Conservation (phyloP, 1,140 invertebrate genomes). For the Drosophila tani region DNA sequence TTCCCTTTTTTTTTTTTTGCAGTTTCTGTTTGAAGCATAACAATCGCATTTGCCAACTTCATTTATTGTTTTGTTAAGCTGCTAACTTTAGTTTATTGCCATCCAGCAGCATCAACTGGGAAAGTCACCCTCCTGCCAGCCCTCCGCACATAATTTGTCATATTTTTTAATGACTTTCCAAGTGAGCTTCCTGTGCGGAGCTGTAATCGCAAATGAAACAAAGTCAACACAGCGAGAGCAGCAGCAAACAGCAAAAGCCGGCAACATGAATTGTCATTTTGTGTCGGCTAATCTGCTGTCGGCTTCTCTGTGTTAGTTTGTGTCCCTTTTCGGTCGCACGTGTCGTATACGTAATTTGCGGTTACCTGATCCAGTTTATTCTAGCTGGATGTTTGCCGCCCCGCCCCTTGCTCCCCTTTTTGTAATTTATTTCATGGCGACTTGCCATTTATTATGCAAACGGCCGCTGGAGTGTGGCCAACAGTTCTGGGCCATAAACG, state of each 20-base stretch:
- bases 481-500: slow-evolving; percentile 65
- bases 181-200: slow-evolving; percentile 59
- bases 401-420: slow-evolving; percentile 3
- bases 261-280: slow-evolving; percentile 46
- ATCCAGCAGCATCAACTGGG: slow-evolving; percentile 38
- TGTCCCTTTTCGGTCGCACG: slow-evolving; percentile 39
- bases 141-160: slow-evolving; percentile 74
- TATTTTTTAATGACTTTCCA: slow-evolving; percentile 81
- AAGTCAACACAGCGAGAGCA: slow-evolving; percentile 40
- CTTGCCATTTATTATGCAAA: slow-evolving; percentile 78
- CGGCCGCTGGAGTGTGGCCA: slow-evolving; percentile 55
- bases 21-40: slow-evolving; percentile 57
- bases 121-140: slow-evolving; percentile 23
- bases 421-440: slow-evolving; percentile 68
- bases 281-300: slow-evolving; percentile 69
- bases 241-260: slow-evolving; percentile 1
- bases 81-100: slow-evolving; percentile 82
- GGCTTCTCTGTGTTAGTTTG: slow-evolving; percentile 21
- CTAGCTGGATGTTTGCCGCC: slow-evolving; percentile 14
- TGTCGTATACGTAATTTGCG: slow-evolving; percentile 70
- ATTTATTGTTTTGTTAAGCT: slow-evolving; percentile 83
- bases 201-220: slow-evolving; percentile 64
- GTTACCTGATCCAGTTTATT: slow-evolving; percentile 54
- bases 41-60: slow-evolving; percentile 81
- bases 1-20: slow-evolving; percentile 43